phyloP scores from a whole-genome alignment of 2,113 vertebrate genomes.

The Setophaga kirtlandii region DNA sequence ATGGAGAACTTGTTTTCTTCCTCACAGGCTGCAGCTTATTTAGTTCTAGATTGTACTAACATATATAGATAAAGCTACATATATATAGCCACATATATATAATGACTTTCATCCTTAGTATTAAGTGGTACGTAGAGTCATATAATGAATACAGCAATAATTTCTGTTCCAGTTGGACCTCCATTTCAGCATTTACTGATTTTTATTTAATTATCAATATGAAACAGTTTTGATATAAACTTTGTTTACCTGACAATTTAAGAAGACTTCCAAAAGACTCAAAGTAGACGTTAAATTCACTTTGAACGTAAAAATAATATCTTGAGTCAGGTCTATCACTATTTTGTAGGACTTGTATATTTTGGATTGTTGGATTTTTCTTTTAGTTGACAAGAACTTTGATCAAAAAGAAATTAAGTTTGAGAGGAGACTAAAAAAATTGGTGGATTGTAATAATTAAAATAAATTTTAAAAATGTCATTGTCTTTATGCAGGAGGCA shows the following conservation, averaged over 20 bases:
- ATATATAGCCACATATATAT: too few relatives aligned
- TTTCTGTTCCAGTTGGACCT: neutral
- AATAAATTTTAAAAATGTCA: neutral
- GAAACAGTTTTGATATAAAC: neutral
- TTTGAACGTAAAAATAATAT: neutral
- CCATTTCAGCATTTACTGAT: neutral
- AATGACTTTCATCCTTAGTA: neutral
- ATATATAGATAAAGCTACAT: neutral
- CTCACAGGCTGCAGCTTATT: neutral
- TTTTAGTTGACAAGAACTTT: neutral
- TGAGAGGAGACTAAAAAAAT: neutral
- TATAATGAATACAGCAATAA: neutral
- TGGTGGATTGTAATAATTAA: neutral
- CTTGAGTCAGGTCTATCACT: accelerated
- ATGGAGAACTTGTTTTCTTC: accelerated
- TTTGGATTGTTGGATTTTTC: neutral
- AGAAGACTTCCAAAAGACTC: neutral
- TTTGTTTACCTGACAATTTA: neutral
- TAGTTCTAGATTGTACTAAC: neutral
- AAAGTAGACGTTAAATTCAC: neutral
- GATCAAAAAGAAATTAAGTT: neutral
- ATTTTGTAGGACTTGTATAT: neutral
- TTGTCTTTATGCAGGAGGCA: neutral
- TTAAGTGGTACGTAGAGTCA: neutral
- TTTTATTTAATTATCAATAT: neutral